Base-by-base conservation (phyloP, 2,888 invertebrate genomes). In the Sesia bembeciformis region DNA sequence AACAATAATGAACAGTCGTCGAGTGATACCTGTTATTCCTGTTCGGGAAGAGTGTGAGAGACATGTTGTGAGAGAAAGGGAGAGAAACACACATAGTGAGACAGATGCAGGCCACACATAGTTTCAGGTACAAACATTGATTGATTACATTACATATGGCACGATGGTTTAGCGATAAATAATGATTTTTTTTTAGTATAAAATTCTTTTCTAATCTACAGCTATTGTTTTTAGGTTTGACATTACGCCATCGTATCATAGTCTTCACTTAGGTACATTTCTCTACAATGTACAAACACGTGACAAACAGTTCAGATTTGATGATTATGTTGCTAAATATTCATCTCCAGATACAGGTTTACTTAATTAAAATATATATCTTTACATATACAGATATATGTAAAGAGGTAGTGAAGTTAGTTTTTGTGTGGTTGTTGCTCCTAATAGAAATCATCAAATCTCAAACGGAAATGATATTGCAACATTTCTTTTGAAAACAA, bases 1-100 rank as follows among this genome's bases (percentile, higher is more conserved):
- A 75, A 65, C 60, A 56, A 63, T 40, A 52, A 72, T 72, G 75
- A 75, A 69, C 68, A 70, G 66, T 65, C 23, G 68, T 75, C 77
- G 73, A 78, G 78, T 84, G 81, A 84, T 89, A 89, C 89, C 89
- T 89, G 89, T 88, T 81, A 89, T 89, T 85, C 89, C 89, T 89
- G 87, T 72, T 76, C 76, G 74, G 76, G 80, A 78, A 81, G 76
- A 83, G 85, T 86, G 85, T 82, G 84, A 84, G 81, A 87, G 86
- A 85, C 85, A 84, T 85, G 86, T 86, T 63, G 83, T 84, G 86
- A 84, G 70, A 85, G 76, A 86, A 73, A 84, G 82, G 85, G 86
- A 88, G 75, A 89, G 87, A 89, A 87, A 89, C 85, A 89, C 81
- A 87, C 79, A 86, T 72, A 81, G 85, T 86, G 84, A 89, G 85